Conservation (phyloP, 64 coral and sea anemone species). For the Stichodactyla helianthus region DNA sequence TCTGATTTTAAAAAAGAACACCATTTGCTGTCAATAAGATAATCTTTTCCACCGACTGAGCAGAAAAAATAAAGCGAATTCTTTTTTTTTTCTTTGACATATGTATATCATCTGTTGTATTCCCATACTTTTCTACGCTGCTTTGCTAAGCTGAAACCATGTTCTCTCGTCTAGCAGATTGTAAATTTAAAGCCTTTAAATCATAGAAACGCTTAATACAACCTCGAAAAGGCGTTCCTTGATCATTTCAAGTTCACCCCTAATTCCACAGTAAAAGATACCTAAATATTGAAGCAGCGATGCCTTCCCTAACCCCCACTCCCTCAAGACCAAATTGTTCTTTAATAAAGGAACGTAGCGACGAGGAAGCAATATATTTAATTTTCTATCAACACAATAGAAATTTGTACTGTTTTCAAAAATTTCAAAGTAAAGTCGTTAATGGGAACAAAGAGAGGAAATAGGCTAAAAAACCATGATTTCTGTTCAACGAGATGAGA, state of each 20-base stretch:
- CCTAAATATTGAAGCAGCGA: neutral
- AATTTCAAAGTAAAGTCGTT: conserved; percentile 41
- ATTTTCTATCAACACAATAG: conserved; percentile 12
- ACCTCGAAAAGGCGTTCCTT: too few species aligned
- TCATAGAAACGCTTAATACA: neutral
- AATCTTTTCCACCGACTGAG: conserved; percentile 64
- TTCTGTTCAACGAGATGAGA: neutral
- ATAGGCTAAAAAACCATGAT: neutral
- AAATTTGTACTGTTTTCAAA: conserved; percentile 35
- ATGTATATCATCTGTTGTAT: conserved; percentile 47
- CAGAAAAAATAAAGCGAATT: conserved; percentile 56
- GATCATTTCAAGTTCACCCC: neutral
- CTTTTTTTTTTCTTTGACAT: conserved; percentile 46
- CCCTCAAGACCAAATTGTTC: neutral
- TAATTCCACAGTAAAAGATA: neutral
- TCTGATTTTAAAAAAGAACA: conserved; percentile 16
- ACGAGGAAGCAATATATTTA: neutral
- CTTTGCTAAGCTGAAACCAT: neutral
- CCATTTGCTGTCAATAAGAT: conserved; percentile 38
- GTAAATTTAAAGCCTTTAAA: conserved; percentile 16
- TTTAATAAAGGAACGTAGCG: neutral
- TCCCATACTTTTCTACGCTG: conserved; percentile 23
- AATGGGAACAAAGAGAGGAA: conserved; percentile 19
- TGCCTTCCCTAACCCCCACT: neutral
- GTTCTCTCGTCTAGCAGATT: neutral